Conservation (phyloP, 2,113 vertebrate species). For the Anser brachyrhynchus region DNA sequence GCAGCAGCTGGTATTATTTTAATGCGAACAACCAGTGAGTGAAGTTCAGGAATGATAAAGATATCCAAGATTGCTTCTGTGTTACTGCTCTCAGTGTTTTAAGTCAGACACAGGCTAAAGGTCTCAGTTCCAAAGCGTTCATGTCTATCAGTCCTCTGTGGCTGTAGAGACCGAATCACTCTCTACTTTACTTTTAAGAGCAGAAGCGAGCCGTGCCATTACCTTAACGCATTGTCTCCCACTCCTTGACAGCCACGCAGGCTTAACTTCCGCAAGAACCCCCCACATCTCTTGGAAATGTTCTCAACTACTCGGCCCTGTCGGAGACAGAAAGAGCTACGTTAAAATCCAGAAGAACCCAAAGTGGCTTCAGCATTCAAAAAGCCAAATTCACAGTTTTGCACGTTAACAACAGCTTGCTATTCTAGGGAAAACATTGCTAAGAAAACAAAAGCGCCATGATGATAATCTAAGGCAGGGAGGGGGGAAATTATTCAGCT, state of each 20-base stretch:
- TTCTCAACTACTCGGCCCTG: constrained; percentile 98
- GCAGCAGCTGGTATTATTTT: neutral
- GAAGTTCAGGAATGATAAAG: neutral
- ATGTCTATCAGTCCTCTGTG: neutral
- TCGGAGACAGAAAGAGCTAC: neutral
- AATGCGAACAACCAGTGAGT: neutral
- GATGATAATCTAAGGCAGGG: neutral
- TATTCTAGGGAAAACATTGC: rapidly evolving
- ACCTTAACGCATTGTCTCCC: constrained; percentile 96
- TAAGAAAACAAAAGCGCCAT: rapidly evolving
- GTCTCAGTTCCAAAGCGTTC: rapidly evolving
- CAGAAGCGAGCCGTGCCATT: neutral
- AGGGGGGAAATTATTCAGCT: neutral
- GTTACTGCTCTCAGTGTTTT: rapidly evolving
- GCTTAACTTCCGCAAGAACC: constrained; percentile 94
- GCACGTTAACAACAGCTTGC: rapidly evolving
- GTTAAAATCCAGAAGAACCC: neutral
- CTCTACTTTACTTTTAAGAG: neutral
- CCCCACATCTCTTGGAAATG: constrained; percentile 99
- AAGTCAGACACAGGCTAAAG: neutral
- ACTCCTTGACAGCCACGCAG: constrained; percentile 93
- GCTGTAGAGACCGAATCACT: rapidly evolving
- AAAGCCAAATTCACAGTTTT: rapidly evolving
- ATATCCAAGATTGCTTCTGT: neutral
- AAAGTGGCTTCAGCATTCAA: rapidly evolving